A percentile compares a stretch with the other conserved stretches of the same genome.
Conservation (phyloP, 1,140 invertebrate species). For the Dreissena rostriformis region DNA sequence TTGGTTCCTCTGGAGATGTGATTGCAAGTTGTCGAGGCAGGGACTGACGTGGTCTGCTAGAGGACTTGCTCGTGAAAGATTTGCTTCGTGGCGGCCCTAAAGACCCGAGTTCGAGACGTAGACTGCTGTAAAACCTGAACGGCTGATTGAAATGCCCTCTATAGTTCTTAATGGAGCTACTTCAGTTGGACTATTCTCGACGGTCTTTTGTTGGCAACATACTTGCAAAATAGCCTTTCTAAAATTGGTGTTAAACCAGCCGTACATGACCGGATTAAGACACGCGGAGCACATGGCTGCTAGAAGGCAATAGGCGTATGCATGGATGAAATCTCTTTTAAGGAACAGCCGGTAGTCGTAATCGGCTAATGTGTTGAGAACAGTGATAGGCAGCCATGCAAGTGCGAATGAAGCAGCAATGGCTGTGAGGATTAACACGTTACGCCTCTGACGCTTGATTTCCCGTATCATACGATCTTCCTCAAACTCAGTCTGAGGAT, state of each 20-base stretch:
- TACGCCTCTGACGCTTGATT: constrained; percentile 82
- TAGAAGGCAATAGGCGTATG: constrained; percentile 84
- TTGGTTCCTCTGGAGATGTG: too few relatives aligned
- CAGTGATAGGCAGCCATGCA: constrained; percentile 83
- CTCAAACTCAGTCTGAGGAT: constrained; percentile 52
- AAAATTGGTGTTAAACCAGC: constrained; percentile 75
- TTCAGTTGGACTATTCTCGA: constrained; percentile 41
- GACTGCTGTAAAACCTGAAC: constrained; percentile 42
- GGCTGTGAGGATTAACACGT: constrained; percentile 82
- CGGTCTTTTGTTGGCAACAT: too few relatives aligned
- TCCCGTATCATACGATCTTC: constrained; percentile 62
- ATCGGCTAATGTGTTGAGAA: constrained; percentile 82
- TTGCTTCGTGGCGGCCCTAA: too few relatives aligned
- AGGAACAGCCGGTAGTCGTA: constrained; percentile 68
- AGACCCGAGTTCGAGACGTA: background rate
- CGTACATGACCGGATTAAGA: constrained; percentile 71
- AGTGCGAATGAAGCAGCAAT: constrained; percentile 82
- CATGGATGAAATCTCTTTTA: constrained; percentile 79
- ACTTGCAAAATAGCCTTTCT: constrained; percentile 53
- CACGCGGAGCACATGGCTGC: constrained; percentile 83
- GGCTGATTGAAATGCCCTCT: constrained; percentile 39
- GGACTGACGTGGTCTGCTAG: too few relatives aligned
- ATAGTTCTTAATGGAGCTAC: constrained; percentile 56
- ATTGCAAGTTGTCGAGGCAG: too few relatives aligned
- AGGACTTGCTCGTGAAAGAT: too few relatives aligned